A percentile compares a stretch with the other conserved stretches of the same genome.
These are phyloP conservation scores for Mobula hypostoma DNA, from an alignment of 2,113 vertebrate species.

Conservation along the genomic window DNA sequence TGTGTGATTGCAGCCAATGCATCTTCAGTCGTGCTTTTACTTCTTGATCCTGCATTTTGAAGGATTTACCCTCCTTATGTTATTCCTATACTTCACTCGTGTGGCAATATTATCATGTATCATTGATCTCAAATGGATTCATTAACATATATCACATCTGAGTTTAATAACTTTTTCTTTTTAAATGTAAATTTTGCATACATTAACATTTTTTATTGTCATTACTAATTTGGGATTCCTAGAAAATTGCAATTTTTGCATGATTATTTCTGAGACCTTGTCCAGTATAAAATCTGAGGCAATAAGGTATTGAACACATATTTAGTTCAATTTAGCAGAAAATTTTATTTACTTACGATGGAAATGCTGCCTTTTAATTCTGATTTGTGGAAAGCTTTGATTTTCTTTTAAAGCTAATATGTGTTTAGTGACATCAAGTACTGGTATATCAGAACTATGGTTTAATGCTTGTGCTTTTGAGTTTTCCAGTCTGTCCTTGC, in stretches of 20 bases:
- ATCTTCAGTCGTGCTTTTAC: not conserved
- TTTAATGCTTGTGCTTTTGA: constrained; percentile 38
- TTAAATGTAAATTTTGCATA: not conserved
- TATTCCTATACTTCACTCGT: not conserved
- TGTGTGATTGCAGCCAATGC: not conserved
- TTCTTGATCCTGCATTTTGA: not conserved
- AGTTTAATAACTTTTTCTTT: not conserved
- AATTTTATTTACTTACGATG: not conserved
- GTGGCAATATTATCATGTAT: not conserved
- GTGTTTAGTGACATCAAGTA: constrained; percentile 28
- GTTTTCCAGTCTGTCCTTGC: constrained; percentile 36
- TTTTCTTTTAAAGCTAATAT: constrained; percentile 23
- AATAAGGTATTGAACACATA: not conserved
- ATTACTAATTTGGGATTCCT: not conserved
- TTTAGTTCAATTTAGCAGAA: not conserved
- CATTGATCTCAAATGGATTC: not conserved
- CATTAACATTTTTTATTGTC: not conserved
- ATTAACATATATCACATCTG: not conserved
- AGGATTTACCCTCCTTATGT: not conserved
- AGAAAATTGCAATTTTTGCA: not conserved
- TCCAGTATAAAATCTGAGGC: not conserved
- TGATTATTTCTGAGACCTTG: not conserved
- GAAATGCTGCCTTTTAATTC: not conserved
- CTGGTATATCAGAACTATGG: constrained; percentile 25
- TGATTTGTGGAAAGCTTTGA: constrained; percentile 37